Conservation (phyloP, 2,888 invertebrate genomes). For the Alloscopus bannaensis region DNA sequence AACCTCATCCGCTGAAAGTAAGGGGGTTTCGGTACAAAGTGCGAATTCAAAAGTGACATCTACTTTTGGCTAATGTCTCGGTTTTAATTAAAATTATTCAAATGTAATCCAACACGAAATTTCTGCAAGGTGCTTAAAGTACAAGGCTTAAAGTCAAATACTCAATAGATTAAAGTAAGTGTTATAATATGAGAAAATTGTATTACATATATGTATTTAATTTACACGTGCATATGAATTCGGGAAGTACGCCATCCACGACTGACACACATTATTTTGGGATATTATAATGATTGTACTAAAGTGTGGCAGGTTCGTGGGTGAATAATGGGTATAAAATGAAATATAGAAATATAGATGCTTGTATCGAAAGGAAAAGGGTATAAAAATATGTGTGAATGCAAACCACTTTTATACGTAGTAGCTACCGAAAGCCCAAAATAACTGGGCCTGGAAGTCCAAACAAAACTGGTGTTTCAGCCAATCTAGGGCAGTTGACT, state of each 20-base stretch:
- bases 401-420: neutral
- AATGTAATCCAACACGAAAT: conserved; percentile 5
- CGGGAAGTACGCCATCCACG: no score
- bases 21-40: conserved; percentile 41
- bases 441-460: conserved; percentile 54
- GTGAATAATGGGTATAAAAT: no score
- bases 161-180: neutral
- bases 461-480: conserved; percentile 23
- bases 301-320: no score
- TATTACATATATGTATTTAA: no score
- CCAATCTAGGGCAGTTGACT: conserved; percentile 53
- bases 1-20: neutral
- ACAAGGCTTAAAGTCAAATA: neutral
- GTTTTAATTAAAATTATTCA: conserved; percentile 3
- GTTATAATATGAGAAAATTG: no score
- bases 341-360: no score
- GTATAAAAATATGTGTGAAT: no score
- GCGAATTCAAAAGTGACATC: conserved; percentile 47
- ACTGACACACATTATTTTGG: no score
- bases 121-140: conserved; percentile 28
- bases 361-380: no score
- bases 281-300: no score
- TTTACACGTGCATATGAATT: no score
- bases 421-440: conserved; percentile 49
- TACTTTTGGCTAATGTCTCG: conserved; percentile 43